Evolutionary conservation across 1,140 invertebrate species (phyloP), one percentile per base, ranked within the genome.

Genomic region (Dryas iulia): DNA sequence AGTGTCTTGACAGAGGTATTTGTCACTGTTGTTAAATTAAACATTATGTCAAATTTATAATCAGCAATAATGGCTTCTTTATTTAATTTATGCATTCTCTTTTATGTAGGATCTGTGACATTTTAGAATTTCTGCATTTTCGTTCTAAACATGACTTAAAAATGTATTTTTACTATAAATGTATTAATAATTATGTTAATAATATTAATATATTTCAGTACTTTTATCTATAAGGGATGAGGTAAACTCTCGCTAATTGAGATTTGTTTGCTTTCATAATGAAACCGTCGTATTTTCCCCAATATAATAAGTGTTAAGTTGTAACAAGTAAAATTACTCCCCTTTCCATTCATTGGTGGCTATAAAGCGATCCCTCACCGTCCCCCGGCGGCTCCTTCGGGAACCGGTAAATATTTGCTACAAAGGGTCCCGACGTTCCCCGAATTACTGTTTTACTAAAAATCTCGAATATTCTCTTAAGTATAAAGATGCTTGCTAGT

Each of bases 391-490:
- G 18, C 18, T 18, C 18, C 18, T 18, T 14, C 7, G 0, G 39
- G 18, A 7, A 47, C n/a, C 39, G 8, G 14, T 47, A 47, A 47
- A 47, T 47, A 47, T 47, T 47, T 47, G 39, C 39, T 47, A 47
- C 39, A 47, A 47, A 33, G 30, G 31, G 31, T 11, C 58, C 57
- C 59, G 24, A 18, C 59, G 21, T 30, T 62, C 59, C 39, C 1
- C 24, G 24, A 52, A 62, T 62, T 53, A n/a, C 39, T 62, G 25
- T 28, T 39, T 12, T 39, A 26, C 14, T 24, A 62, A 62, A 61
- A 52, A 53, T 53, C 6, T 2, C 1, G 14, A 47, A 47, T 47
- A 47, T 47, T 47, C 8, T 21, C 0, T 21, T 47, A 1, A 47
- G 18, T 47, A 0, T 21, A 3, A 18, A 10, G 18, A 21, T 47